These are phyloP conservation scores for Chrysoperla carnea DNA, from an alignment of 1,140 invertebrate species.

Conservation along the genomic window DNA sequence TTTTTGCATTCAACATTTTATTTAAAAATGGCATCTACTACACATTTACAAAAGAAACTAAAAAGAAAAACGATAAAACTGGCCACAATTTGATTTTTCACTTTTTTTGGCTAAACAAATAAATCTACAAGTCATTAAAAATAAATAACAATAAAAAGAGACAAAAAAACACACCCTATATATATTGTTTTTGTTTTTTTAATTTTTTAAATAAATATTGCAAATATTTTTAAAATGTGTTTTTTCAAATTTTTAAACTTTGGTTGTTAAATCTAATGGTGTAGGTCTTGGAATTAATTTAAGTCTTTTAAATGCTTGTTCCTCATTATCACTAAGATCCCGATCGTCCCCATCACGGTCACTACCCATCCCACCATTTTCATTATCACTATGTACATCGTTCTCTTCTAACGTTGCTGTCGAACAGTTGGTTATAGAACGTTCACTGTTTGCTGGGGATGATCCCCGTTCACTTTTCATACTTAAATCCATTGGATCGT, in stretches of 20 bases:
- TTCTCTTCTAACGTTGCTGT: slow-evolving; percentile 22
- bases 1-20: too few relatives aligned
- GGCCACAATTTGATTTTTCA: too few relatives aligned
- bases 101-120: too few relatives aligned
- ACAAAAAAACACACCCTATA: too few relatives aligned
- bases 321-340: slow-evolving; percentile 29
- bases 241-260: slow-evolving; percentile 13
- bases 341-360: slow-evolving; percentile 31
- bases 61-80: too few relatives aligned
- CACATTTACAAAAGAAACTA: too few relatives aligned
- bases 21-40: too few relatives aligned
- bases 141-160: too few relatives aligned
- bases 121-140: too few relatives aligned
- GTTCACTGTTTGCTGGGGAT: slow-evolving; percentile 26
- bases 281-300: slow-evolving; percentile 29
- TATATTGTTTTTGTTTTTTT: too few relatives aligned
- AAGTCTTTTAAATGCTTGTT: slow-evolving; percentile 30
- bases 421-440: slow-evolving; percentile 23
- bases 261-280: slow-evolving; percentile 47
- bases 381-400: slow-evolving; percentile 24
- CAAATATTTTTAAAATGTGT: neutral
- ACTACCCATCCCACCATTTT: slow-evolving; percentile 29
- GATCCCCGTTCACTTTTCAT: slow-evolving; percentile 37
- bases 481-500: slow-evolving; percentile 61
- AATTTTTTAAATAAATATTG: neutral